Evolutionary conservation across 2,888 invertebrate species (phyloP).

Genomic region (Diplolepis rosae): DNA sequence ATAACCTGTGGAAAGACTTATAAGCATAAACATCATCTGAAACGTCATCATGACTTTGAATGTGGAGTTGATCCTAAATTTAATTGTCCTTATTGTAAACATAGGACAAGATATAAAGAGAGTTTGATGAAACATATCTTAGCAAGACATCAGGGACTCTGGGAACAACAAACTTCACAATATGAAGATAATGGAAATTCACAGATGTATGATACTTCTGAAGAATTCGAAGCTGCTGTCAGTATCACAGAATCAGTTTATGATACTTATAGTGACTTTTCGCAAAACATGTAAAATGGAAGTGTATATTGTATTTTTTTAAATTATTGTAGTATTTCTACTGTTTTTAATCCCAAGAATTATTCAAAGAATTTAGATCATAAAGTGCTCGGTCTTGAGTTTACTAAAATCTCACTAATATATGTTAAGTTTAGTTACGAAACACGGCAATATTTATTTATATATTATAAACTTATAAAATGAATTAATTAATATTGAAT

Average conservation of each 20-base stretch:
- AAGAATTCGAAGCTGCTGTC: neutral
- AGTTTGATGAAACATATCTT: constrained; percentile 68
- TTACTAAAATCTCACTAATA: too few relatives aligned
- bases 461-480: neutral
- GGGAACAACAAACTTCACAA: constrained; percentile 73
- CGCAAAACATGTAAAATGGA: constrained; percentile 7
- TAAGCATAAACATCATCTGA: constrained; percentile 68
- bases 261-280: constrained; percentile 13
- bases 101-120: constrained; percentile 69
- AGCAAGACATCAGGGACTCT: constrained; percentile 72
- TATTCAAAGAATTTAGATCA: too few relatives aligned
- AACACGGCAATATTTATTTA: neutral
- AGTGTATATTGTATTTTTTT: neutral
- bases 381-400: too few relatives aligned
- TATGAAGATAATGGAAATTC: constrained; percentile 13
- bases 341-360: too few relatives aligned
- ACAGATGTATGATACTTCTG: neutral
- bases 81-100: constrained; percentile 72
- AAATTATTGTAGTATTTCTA: neutral
- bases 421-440: neutral
- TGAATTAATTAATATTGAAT: neutral
- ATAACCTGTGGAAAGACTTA: constrained; percentile 67
- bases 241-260: constrained; percentile 9
- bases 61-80: constrained; percentile 75
- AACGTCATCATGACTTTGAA: constrained; percentile 70